Evolutionary conservation across 1,140 invertebrate genomes (phyloP).

Genomic region (Drosophila mauritiana): DNA sequence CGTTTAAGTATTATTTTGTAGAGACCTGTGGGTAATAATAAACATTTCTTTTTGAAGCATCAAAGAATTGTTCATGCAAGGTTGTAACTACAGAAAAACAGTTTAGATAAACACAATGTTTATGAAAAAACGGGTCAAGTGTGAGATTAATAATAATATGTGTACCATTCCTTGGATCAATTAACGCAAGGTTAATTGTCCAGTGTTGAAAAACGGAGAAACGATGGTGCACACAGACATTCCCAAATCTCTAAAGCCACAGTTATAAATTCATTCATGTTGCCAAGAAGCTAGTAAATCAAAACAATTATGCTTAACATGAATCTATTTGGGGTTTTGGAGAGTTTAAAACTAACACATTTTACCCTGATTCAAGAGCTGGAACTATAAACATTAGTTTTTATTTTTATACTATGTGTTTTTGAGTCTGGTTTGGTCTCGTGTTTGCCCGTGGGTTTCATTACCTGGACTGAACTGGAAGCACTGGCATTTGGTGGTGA

Average conservation of each 20-base stretch:
- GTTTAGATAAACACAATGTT: conserved; percentile 11
- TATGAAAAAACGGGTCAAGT: conserved; percentile 3
- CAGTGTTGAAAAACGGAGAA: no score
- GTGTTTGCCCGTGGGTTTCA: conserved; percentile 26
- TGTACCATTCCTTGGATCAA: not conserved
- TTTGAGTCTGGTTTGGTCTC: conserved; percentile 3
- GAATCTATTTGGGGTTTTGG: no score
- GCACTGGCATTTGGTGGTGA: conserved; percentile 82
- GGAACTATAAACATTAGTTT: conserved; percentile 15
- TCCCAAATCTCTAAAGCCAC: not conserved
- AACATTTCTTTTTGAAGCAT: not conserved
- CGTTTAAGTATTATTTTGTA: conserved; percentile 9
- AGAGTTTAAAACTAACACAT: not conserved
- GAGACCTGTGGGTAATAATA: conserved; percentile 8
- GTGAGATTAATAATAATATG: not conserved
- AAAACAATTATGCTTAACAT: no score
- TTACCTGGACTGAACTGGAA: conserved; percentile 84
- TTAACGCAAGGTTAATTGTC: conserved; percentile 3
- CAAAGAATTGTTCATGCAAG: conserved; percentile 10
- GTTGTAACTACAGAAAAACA: conserved; percentile 5
- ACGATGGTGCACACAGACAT: no score
- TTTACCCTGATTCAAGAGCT: not conserved
- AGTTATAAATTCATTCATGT: no score
- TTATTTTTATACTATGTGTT: not conserved
- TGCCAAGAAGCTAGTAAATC: no score